Evolutionary conservation across 2,888 invertebrate genomes (phyloP), one percentile per base, ranked within the genome.

Genomic region (Folsomia manolachei): DNA sequence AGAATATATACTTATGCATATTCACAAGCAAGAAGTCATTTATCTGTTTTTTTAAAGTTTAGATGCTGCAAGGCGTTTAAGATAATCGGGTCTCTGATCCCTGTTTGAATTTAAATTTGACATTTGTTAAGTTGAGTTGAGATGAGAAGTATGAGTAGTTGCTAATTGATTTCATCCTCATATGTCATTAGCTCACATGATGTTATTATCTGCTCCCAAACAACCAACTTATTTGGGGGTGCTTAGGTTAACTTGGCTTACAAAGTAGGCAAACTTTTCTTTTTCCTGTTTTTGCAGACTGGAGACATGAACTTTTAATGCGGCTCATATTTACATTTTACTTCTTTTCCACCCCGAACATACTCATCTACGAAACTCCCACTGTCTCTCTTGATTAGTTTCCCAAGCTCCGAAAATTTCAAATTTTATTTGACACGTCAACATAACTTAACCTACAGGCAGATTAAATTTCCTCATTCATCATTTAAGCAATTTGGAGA

Each of bases 161-260:
- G 62, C 62, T 62, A 62, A 62, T 62, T 62, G 62, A 62, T 62
- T 23, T 25, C 62, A 62, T 62, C 62, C 62, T 11, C 21, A 62
- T 4, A 62, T 62, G 39, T 39, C 39, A 39, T 39, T 39, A 39
- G 14, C 39, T n/a, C 39, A 39, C 4, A 39, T 39, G 39, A 39
- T 39, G 39, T 39, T 39, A 14, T 39, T 14, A 9, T 39, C 14
- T 39, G 14, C 39, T 39, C 39, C 39, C 14, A n/a, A n/a, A n/a
- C n/a, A n/a, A n/a, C n/a, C n/a, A n/a, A n/a, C n/a, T n/a, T n/a
- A n/a, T n/a, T n/a, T n/a, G n/a, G n/a, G n/a, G n/a, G n/a, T n/a
- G n/a, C n/a, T n/a, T n/a, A n/a, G n/a, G n/a, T n/a, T n/a, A n/a
- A n/a, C n/a, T n/a, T n/a, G n/a, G 39, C 39, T 39, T 39, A 14